phyloP scores from a whole-genome alignment of 2,113 vertebrate species.

The Rhinopomastus cyanomelas region DNA sequence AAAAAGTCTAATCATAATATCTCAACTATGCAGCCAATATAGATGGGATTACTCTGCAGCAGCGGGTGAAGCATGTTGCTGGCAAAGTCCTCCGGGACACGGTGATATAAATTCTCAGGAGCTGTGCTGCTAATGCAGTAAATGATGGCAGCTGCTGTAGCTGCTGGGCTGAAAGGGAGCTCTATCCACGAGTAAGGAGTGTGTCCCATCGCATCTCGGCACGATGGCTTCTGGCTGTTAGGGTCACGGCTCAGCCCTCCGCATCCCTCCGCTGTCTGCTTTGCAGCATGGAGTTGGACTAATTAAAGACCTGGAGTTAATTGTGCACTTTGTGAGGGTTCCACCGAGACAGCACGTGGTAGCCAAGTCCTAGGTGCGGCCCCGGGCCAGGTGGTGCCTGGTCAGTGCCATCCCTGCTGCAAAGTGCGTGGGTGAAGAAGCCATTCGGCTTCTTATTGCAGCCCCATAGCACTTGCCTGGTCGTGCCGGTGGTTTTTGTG shows the following conservation, averaged over 20 bases:
- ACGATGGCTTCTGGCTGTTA: too few species aligned
- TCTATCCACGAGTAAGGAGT: constrained; percentile 49
- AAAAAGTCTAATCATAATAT: constrained; percentile 55
- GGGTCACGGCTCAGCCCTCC: neutral
- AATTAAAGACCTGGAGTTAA: neutral
- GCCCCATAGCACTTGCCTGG: neutral
- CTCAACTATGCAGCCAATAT: constrained; percentile 59
- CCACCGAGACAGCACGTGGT: neutral
- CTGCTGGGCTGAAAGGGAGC: constrained; percentile 54
- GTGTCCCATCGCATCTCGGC: constrained; percentile 44
- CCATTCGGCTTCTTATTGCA: neutral
- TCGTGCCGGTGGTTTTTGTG: constrained; percentile 21
- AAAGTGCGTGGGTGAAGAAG: neutral
- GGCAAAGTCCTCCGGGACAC: constrained; percentile 34
- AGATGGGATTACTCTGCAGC: constrained; percentile 39
- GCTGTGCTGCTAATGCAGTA: constrained; percentile 41
- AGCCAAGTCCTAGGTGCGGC: neutral
- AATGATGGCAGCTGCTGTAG: constrained; percentile 63
- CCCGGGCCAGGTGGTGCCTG: neutral
- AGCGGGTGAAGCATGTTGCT: constrained; percentile 47
- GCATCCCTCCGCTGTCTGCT: neutral
- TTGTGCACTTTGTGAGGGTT: neutral
- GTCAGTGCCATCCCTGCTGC: neutral
- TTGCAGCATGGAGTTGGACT: neutral
- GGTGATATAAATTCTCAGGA: constrained; percentile 59